Percentiles rank a stretch among this genome's conserved stretches.
phyloP scores from a whole-genome alignment of 1,140 invertebrate genomes.

The Pinna nobilis region DNA sequence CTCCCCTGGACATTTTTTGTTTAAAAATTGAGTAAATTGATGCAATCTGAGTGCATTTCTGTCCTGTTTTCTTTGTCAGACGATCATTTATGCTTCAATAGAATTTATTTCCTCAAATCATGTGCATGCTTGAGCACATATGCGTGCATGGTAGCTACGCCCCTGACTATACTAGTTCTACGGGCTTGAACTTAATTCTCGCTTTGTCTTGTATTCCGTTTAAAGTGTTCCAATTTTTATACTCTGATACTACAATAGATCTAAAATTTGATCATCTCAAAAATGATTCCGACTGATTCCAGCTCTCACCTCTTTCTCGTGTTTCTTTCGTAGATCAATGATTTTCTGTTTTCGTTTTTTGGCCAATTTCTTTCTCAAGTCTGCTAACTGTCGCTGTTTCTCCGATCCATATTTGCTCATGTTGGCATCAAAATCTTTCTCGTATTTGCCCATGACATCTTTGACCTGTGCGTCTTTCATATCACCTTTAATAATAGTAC shows the following conservation, averaged over 20 bases:
- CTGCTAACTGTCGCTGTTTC: slow-evolving; percentile 55
- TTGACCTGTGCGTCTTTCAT: slow-evolving; percentile 63
- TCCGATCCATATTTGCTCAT: slow-evolving; percentile 52
- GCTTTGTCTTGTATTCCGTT: neutral
- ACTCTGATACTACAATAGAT: neutral
- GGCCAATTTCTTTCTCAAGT: slow-evolving; percentile 60
- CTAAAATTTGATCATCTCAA: neutral
- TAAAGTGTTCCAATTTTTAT: neutral
- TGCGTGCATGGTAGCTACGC: too few relatives aligned
- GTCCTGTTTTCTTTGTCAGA: too few relatives aligned
- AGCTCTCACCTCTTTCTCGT: slow-evolving; percentile 59
- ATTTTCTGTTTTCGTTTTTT: slow-evolving; percentile 61
- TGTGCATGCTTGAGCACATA: too few relatives aligned
- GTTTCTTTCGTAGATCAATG: slow-evolving; percentile 60
- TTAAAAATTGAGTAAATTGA: too few relatives aligned
- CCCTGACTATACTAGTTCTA: too few relatives aligned
- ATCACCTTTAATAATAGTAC: slow-evolving; percentile 54
- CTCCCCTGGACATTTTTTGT: too few relatives aligned
- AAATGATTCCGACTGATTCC: neutral
- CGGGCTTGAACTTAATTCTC: neutral
- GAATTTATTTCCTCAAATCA: too few relatives aligned
- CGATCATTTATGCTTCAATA: too few relatives aligned
- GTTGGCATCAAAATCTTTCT: slow-evolving; percentile 57
- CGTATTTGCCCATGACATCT: slow-evolving; percentile 63
- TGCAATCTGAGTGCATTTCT: too few relatives aligned